Evolutionary conservation across 2,113 vertebrate species (phyloP), one percentile per base, ranked within the genome.

Genomic region (Anguilla rostrata): DNA sequence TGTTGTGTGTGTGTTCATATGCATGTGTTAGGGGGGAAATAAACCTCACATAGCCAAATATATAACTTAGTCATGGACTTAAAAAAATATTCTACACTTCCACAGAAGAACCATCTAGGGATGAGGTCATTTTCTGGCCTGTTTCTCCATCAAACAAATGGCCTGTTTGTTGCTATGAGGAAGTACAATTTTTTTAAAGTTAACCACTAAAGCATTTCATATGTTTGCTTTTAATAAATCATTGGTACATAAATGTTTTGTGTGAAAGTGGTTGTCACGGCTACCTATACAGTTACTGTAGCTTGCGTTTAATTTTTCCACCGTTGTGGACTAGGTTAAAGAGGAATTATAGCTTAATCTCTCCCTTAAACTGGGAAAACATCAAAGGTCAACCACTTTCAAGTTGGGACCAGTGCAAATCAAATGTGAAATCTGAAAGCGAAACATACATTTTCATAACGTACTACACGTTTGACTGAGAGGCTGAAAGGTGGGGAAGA

Each of bases 101-200:
- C 79, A 41, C 29, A 81, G 29, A 16, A 41, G 43, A 81, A n/a
- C 40, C 49, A 39, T 46, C 39, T 82, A n/a, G 16, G 57, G 34
- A 82, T 29, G 56, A 43, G 53, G 39, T 81, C 79, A 86, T 49
- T 26, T 60, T 63, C 78, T 63, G 78, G 85, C 84, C 29, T 56
- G 71, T 39, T 78, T 75, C 71, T 75, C n/a, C n/a, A n/a, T 75
- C 9, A 3, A 75, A 26, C 71, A 0, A 29, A 12, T n/a, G 26
- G 71, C n/a, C 11, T 75, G n/a, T 75, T 75, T n/a, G 71, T 29
- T 75, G 26, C n/a, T 1, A 63, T 63, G 60, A 63, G 60, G 60
- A 63, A 63, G 8, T 63, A 9, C 2, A 34, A 1, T 6, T 7
- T 22, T 26, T 63, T 63, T 63, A 5, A 63, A 26, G 60, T 26